phyloP scores from a whole-genome alignment of 2,113 vertebrate genomes.

The Centropristis striata region DNA sequence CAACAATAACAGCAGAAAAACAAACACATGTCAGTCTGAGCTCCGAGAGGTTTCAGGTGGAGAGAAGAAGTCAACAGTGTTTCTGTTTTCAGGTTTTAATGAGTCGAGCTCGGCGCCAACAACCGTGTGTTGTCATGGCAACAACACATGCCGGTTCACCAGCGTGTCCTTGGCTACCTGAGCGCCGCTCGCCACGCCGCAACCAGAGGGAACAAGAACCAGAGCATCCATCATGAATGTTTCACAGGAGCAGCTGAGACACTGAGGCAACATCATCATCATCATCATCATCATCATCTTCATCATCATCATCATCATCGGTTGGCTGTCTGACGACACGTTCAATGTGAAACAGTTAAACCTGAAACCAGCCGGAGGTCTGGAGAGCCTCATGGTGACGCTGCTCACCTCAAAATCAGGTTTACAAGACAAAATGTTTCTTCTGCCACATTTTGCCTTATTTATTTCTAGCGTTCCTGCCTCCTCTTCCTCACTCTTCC shows the following conservation, averaged over 20 bases:
- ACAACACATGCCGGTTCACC: constrained; percentile 35
- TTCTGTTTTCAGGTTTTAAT: constrained; percentile 1
- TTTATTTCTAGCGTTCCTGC: constrained; percentile 5
- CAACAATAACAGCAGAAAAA: neutral
- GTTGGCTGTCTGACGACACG: neutral
- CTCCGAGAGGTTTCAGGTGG: neutral
- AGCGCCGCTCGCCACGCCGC: neutral
- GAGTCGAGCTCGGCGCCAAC: constrained; percentile 10
- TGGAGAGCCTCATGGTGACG: neutral
- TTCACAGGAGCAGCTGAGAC: neutral
- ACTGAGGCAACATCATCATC: no score
- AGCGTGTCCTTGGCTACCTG: constrained; percentile 49
- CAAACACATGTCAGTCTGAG: neutral
- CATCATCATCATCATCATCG: no score
- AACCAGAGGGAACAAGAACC: constrained; percentile 50
- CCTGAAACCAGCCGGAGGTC: constrained; percentile 2
- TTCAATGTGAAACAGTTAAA: neutral
- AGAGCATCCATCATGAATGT: constrained; percentile 36
- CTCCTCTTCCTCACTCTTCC: neutral
- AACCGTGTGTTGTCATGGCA: constrained; percentile 62
- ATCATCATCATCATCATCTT: no score
- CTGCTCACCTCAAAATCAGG: constrained; percentile 7
- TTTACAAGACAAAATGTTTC: constrained; percentile 1
- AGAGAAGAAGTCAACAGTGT: neutral
- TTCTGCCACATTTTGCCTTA: neutral